These are phyloP conservation scores for Cerastoderma edule DNA, from an alignment of 2,888 invertebrate species.

Conservation along the genomic window DNA sequence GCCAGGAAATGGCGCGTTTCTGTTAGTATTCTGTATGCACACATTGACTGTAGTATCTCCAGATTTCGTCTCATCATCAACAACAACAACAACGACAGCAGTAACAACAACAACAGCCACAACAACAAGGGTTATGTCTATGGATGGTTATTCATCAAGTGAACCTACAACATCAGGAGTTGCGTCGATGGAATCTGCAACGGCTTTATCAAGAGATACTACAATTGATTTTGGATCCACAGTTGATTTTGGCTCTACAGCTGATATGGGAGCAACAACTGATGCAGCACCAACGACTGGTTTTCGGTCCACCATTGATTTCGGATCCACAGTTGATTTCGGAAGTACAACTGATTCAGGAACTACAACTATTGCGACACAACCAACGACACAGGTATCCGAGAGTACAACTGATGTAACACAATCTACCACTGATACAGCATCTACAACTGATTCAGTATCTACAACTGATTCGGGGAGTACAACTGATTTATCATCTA, in stretches of 20 bases:
- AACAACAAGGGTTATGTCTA: no score
- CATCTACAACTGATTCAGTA: background rate
- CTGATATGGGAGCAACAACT: background rate
- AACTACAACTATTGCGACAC: background rate
- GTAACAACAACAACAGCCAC: background rate
- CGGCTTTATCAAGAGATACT: no score
- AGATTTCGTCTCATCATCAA: background rate
- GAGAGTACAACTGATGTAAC: background rate
- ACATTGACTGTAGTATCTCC: background rate
- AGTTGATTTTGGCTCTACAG: no score
- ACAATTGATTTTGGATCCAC: no score
- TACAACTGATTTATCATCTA: background rate
- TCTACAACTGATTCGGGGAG: background rate
- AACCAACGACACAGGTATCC: background rate
- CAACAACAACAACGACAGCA: background rate
- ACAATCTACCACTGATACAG: background rate
- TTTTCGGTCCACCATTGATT: background rate
- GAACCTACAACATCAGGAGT: no score
- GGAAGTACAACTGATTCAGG: background rate
- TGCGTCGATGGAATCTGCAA: no score
- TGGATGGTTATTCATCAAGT: no score
- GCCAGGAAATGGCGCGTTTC: no score
- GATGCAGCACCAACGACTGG: background rate
- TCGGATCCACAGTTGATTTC: background rate
- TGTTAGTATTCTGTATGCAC: background rate